phyloP scores from a whole-genome alignment of 2,113 vertebrate species.

The Melanotaenia duboulayi region DNA sequence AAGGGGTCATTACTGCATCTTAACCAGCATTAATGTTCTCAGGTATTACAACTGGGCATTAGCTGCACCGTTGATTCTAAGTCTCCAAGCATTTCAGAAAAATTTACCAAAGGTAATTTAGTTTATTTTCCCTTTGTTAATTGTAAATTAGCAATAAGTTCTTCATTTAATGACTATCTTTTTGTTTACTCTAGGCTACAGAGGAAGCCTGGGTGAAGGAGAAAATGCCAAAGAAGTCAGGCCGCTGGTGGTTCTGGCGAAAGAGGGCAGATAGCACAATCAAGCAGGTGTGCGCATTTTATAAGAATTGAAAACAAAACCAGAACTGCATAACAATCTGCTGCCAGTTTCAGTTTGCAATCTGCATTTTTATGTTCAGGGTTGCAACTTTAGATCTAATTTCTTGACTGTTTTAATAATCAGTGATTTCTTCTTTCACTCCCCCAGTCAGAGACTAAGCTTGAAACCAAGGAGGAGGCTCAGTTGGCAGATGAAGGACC shows the following conservation, averaged over 20 bases:
- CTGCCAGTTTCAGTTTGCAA: neutral
- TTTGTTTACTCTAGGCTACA: slow-evolving; percentile 84
- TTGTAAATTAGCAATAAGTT: neutral
- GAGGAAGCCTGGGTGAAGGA: slow-evolving; percentile 97
- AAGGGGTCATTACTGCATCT: neutral
- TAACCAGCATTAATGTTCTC: slow-evolving; percentile 19
- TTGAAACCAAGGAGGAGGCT: slow-evolving; percentile 88
- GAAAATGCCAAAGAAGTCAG: slow-evolving; percentile 98
- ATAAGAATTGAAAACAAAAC: neutral
- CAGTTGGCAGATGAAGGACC: slow-evolving; percentile 75
- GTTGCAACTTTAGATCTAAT: neutral
- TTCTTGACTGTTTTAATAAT: neutral
- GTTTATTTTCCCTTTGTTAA: neutral
- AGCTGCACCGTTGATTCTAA: slow-evolving; percentile 96
- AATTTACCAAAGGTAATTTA: slow-evolving; percentile 92
- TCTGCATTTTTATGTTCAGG: neutral
- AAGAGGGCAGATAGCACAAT: slow-evolving; percentile 91
- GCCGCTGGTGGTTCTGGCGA: slow-evolving; percentile 98
- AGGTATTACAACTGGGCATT: slow-evolving; percentile 99
- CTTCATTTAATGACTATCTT: neutral
- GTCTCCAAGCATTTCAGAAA: slow-evolving; percentile 98
- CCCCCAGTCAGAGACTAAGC: slow-evolving; percentile 88
- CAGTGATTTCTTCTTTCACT: neutral
- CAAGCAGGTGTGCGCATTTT: slow-evolving; percentile 86
- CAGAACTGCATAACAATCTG: neutral